These are phyloP conservation scores for Vesta saturnalis DNA, from an alignment of 2,888 invertebrate species.

Conservation along the genomic window DNA sequence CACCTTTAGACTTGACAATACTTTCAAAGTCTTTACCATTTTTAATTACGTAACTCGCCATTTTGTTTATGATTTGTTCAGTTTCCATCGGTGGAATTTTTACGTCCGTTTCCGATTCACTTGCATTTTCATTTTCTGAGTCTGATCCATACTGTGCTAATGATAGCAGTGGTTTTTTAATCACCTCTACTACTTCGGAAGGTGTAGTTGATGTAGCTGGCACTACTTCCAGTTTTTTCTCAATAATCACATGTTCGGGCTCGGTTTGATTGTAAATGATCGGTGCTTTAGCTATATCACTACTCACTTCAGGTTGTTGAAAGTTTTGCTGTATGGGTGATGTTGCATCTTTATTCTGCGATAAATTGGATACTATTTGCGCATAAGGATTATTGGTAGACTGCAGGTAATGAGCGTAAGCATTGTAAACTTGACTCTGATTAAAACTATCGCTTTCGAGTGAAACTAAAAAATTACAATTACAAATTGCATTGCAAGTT, in stretches of 20 bases:
- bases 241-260: not conserved
- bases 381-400: constrained; percentile 57
- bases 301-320: constrained; percentile 23
- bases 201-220: not conserved
- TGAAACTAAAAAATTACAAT: constrained; percentile 2
- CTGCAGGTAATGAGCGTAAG: constrained; percentile 56
- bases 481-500: not conserved
- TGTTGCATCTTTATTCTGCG: constrained; percentile 50
- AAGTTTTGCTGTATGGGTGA: constrained; percentile 13
- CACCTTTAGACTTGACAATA: constrained; percentile 83
- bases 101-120: constrained; percentile 37
- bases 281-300: constrained; percentile 54
- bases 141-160: constrained; percentile 59
- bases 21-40: constrained; percentile 95
- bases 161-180: constrained; percentile 38
- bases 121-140: constrained; percentile 46
- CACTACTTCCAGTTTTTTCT: not conserved
- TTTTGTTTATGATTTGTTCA: constrained; percentile 91
- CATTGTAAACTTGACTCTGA: not conserved
- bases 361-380: constrained; percentile 58
- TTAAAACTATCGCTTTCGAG: not conserved
- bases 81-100: constrained; percentile 82
- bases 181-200: not conserved
- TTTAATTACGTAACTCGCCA: constrained; percentile 95
- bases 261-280: constrained; percentile 59